phyloP scores from a whole-genome alignment of 2,113 vertebrate species.

The Pteruthius melanotis region DNA sequence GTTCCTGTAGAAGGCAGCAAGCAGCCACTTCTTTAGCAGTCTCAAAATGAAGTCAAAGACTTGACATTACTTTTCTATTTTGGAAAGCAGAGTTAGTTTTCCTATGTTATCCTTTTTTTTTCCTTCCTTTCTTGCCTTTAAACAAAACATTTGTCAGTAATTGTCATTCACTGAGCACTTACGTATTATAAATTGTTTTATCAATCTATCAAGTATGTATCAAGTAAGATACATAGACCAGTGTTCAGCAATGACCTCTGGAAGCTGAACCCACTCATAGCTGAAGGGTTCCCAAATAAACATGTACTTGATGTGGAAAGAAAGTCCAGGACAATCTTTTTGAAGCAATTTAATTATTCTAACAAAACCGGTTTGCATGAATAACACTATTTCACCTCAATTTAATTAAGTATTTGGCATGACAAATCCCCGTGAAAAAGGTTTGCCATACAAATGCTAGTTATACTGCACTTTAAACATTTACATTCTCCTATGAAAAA shows the following conservation, averaged over 20 bases:
- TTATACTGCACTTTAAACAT: background rate
- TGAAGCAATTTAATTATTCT: background rate
- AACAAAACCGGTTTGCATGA: background rate
- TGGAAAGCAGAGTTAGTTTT: background rate
- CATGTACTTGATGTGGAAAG: background rate
- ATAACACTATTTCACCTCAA: background rate
- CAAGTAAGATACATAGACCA: background rate
- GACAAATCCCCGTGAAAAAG: background rate
- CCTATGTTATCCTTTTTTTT: background rate
- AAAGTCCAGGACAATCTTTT: background rate
- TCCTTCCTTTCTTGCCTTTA: background rate
- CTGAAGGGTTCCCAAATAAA: background rate
- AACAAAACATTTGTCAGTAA: background rate
- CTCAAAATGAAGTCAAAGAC: background rate
- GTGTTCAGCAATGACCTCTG: background rate
- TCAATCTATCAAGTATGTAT: background rate
- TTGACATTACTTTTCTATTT: background rate
- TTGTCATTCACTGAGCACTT: background rate
- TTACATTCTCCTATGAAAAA: background rate
- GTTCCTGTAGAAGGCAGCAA: background rate
- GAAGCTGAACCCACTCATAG: background rate
- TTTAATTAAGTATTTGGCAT: slow-evolving; percentile 26
- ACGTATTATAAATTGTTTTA: background rate
- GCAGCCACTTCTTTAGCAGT: background rate
- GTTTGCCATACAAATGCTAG: background rate